Percentiles rank a stretch among this genome's conserved stretches.
Evolutionary conservation across 2,888 invertebrate species (phyloP).

Genomic region (Agrotis exclamationis): DNA sequence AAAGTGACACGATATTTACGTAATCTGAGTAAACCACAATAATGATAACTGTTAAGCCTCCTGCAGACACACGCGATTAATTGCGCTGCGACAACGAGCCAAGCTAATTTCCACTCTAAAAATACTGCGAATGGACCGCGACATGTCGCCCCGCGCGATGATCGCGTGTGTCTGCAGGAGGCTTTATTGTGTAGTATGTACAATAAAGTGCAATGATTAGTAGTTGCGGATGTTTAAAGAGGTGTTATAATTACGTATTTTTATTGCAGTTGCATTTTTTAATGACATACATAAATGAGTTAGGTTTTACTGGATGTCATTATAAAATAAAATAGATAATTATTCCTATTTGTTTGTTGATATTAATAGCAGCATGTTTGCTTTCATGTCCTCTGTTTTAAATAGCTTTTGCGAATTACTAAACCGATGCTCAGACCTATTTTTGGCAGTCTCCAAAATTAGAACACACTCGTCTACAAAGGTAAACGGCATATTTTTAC

Average conservation of each 20-base stretch:
- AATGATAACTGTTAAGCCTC: no score
- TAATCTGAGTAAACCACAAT: no score
- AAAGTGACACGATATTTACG: no score
- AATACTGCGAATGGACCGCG: no score
- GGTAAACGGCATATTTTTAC: constrained; percentile 25
- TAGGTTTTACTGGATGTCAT: background rate
- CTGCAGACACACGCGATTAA: no score
- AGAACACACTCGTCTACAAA: background rate
- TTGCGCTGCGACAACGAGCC: no score
- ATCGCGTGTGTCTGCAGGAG: no score
- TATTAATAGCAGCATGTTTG: background rate
- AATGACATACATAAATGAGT: background rate
- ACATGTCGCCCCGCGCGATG: no score
- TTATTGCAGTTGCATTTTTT: constrained; percentile 7
- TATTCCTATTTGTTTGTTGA: background rate
- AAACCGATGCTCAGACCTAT: background rate
- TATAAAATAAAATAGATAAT: background rate
- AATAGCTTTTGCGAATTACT: background rate
- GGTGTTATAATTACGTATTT: background rate
- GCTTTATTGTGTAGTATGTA: no score
- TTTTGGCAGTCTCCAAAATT: background rate
- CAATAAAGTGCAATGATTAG: background rate
- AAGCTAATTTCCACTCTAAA: no score
- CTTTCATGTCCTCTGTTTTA: background rate
- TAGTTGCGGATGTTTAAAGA: constrained; percentile 10